phyloP scores from a whole-genome alignment of 2,113 vertebrate species.

The Lamprologus speciosus region DNA sequence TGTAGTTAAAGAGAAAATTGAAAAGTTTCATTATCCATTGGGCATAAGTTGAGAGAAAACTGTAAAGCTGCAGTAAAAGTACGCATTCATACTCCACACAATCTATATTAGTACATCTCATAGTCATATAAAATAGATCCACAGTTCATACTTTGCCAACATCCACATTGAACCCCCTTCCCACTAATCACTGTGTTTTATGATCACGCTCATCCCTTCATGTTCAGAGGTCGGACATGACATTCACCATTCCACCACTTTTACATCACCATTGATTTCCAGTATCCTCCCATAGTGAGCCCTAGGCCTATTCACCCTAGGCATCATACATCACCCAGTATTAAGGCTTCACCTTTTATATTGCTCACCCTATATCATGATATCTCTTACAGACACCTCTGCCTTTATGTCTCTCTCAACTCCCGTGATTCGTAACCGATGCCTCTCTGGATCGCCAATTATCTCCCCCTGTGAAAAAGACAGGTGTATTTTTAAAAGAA shows the following conservation, averaged over 20 bases:
- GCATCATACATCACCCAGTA: slow-evolving; percentile 29
- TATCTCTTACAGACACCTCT: neutral
- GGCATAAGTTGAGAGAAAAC: neutral
- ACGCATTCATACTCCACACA: neutral
- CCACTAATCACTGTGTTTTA: slow-evolving; percentile 39
- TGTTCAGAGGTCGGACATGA: neutral
- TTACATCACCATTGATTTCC: slow-evolving; percentile 40
- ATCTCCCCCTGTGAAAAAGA: neutral
- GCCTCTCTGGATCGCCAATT: slow-evolving; percentile 6
- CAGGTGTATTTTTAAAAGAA: neutral
- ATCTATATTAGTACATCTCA: slow-evolving; percentile 12
- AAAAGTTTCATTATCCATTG: neutral
- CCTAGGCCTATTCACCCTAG: slow-evolving; percentile 1
- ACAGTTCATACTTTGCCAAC: slow-evolving; percentile 5
- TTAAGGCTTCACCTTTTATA: slow-evolving; percentile 48
- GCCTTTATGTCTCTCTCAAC: slow-evolving; percentile 3
- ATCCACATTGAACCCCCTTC: neutral
- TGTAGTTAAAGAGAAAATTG: neutral
- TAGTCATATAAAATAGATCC: neutral
- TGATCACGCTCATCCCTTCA: slow-evolving; percentile 3
- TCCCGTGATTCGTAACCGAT: neutral
- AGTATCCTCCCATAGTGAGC: neutral
- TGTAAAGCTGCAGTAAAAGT: neutral
- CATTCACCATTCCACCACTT: neutral
- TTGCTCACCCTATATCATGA: slow-evolving; percentile 24